Conservation (phyloP, 2,113 vertebrate genomes). For the Zeus faber region DNA sequence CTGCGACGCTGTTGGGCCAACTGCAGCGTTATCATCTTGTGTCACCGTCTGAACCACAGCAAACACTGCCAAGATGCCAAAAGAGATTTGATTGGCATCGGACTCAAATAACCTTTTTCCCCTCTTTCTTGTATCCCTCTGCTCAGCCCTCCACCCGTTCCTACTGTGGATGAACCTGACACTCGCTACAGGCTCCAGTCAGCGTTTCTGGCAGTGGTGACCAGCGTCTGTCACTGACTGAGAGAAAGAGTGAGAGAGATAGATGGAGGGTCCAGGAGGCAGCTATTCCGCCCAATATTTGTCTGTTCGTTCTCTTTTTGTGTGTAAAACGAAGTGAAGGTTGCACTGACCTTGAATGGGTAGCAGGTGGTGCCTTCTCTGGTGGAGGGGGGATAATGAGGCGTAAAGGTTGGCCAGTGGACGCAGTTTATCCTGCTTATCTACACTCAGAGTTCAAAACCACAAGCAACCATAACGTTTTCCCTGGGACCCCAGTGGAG, state of each 20-base stretch:
- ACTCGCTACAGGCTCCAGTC: conserved; percentile 50
- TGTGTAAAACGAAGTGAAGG: no score
- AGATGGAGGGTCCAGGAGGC: no score
- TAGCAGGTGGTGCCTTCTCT: conserved; percentile 58
- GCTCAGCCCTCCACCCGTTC: conserved; percentile 38
- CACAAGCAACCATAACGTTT: conserved; percentile 10
- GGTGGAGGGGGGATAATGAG: conserved; percentile 45
- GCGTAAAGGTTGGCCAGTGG: conserved; percentile 42
- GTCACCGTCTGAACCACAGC: conserved; percentile 38
- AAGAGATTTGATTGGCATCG: conserved; percentile 58
- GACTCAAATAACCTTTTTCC: no score
- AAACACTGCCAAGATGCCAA: conserved; percentile 45
- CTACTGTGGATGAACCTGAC: conserved; percentile 66
- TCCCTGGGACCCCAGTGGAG: conserved; percentile 24
- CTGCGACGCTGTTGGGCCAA: conserved; percentile 6
- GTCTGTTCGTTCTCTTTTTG: no score
- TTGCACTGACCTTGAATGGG: conserved; percentile 45
- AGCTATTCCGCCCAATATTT: no score
- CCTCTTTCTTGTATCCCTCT: conserved; percentile 25
- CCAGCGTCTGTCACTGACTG: conserved; percentile 40
- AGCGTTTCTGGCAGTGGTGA: conserved; percentile 50
- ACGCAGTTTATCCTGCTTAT: conserved; percentile 39
- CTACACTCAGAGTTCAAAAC: conserved; percentile 37
- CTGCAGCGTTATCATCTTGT: conserved; percentile 33
- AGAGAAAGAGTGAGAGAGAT: conserved; percentile 17